Percentiles rank a stretch among this genome's conserved stretches.
phyloP scores from a whole-genome alignment of 2,113 vertebrate species.

The Casuarius casuarius region DNA sequence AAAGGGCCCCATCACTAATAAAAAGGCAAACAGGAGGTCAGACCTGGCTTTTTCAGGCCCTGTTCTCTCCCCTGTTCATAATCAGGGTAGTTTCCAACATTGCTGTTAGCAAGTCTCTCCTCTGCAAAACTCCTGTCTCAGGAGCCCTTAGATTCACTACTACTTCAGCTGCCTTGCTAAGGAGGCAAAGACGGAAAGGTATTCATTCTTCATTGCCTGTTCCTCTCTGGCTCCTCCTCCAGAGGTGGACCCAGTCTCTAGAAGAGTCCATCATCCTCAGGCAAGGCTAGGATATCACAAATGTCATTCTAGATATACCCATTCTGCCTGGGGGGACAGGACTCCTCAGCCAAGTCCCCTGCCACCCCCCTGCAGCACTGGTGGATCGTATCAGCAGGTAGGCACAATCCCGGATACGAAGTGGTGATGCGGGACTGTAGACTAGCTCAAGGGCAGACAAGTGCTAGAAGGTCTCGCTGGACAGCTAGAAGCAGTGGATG shows the following conservation, averaged over 20 bases:
- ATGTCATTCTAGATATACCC: neutral
- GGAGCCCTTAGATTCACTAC: neutral
- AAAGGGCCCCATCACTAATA: neutral
- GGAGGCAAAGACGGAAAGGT: neutral
- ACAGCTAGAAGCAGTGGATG: neutral
- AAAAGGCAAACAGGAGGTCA: neutral
- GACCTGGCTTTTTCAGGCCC: neutral
- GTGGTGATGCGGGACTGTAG: too few relatives aligned
- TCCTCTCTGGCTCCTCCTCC: neutral
- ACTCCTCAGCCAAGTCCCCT: neutral
- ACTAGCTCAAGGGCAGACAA: neutral
- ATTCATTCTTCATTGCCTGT: neutral
- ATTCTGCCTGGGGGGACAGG: neutral
- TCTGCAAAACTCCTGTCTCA: neutral
- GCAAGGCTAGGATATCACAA: neutral
- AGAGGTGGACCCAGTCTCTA: neutral
- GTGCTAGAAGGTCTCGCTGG: neutral
- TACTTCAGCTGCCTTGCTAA: neutral
- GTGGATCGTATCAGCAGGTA: fast-evolving
- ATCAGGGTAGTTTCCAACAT: neutral
- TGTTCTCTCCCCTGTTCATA: neutral
- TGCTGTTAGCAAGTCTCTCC: neutral
- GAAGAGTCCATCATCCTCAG: neutral
- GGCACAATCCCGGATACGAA: neutral
- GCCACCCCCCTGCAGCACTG: fast-evolving